Percentiles rank a stretch among this genome's conserved stretches.
Evolutionary conservation across 2,888 invertebrate genomes (phyloP).

Genomic region (Brenthis hecate): DNA sequence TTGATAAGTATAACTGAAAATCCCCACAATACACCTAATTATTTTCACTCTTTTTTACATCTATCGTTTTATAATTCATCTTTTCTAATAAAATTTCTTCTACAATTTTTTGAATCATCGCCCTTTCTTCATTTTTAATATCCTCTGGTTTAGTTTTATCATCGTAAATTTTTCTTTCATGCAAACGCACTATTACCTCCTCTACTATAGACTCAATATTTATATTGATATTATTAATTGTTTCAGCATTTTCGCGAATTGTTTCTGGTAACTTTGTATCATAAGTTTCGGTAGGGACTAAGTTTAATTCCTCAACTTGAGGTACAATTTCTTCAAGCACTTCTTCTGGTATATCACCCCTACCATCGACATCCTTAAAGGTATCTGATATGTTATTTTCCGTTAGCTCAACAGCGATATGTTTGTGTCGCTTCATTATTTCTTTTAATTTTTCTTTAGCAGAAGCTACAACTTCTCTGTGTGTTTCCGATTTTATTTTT

Average conservation of each 20-base stretch:
- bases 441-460: conserved; percentile 77
- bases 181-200: conserved; percentile 71
- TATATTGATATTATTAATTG: conserved; percentile 50
- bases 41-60: conserved; percentile 39
- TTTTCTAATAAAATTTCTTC: conserved; percentile 74
- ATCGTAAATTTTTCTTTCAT: conserved; percentile 79
- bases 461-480: conserved; percentile 74
- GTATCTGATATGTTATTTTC: conserved; percentile 51
- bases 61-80: conserved; percentile 63
- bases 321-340: conserved; percentile 38
- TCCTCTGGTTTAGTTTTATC: conserved; percentile 78
- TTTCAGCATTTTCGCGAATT: conserved; percentile 27
- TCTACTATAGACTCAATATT: conserved; percentile 75
- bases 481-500: conserved; percentile 75
- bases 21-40: not conserved
- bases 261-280: conserved; percentile 21
- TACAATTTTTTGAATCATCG: conserved; percentile 73
- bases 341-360: conserved; percentile 64
- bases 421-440: conserved; percentile 76
- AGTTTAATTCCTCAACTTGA: conserved; percentile 19
- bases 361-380: conserved; percentile 49
- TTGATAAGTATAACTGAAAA: not conserved
- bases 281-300: conserved; percentile 23
- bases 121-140: conserved; percentile 70
- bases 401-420: conserved; percentile 65